Conservation (phyloP, 1,140 invertebrate genomes). For the Bradysia coprophila region DNA sequence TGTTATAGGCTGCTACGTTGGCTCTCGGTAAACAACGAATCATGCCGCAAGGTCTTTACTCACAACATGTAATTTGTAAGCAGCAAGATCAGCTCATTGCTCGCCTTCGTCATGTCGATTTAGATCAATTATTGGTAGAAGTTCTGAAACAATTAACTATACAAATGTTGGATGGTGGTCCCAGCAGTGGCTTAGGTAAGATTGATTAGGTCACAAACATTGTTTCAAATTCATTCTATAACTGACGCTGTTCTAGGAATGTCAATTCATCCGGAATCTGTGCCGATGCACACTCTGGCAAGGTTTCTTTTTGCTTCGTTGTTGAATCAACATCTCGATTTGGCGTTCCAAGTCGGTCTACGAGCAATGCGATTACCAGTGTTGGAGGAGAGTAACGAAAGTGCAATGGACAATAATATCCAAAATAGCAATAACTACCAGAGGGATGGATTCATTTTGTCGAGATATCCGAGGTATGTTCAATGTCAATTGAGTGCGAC, state of each 20-base stretch:
- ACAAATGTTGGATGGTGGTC: conserved; percentile 48
- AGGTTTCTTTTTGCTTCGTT: conserved; percentile 59
- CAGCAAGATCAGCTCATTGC: conserved; percentile 55
- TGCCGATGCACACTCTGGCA: conserved; percentile 71
- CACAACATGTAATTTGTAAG: conserved; percentile 37
- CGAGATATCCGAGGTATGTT: conserved; percentile 1
- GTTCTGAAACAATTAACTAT: conserved; percentile 37
- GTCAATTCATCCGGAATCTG: conserved; percentile 53
- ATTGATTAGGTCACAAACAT: not conserved
- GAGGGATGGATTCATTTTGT: not conserved
- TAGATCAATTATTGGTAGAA: conserved; percentile 45
- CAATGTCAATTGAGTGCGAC: not conserved
- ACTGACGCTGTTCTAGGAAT: conserved; percentile 31
- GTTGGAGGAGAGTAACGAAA: conserved; percentile 1
- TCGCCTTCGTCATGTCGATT: conserved; percentile 53
- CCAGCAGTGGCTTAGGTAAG: conserved; percentile 37
- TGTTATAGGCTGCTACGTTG: conserved; percentile 37
- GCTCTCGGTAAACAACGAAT: conserved; percentile 59
- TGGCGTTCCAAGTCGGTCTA: conserved; percentile 50
- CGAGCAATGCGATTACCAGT: conserved; percentile 32
- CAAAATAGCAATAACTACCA: not conserved
- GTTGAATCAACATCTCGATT: conserved; percentile 48
- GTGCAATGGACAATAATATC: not conserved
- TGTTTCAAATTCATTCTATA: not conserved
- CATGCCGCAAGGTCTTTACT: conserved; percentile 59